Evolutionary conservation across 2,113 vertebrate genomes (phyloP).

Genomic region (Terrapene triunguis): DNA sequence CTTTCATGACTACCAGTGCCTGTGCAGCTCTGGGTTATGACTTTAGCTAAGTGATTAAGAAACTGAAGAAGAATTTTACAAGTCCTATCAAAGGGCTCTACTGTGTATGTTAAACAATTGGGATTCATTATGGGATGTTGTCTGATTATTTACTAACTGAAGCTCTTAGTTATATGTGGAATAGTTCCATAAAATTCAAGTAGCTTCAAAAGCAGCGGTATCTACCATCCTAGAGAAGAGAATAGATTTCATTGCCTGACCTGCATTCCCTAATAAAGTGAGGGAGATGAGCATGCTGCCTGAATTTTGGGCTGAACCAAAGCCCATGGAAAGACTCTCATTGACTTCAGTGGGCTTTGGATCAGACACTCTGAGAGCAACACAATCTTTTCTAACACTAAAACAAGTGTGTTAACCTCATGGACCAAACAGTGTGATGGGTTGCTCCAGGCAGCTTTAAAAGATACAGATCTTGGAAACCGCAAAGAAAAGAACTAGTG

Average conservation of each 20-base stretch:
- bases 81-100: background rate
- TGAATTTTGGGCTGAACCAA: conserved; percentile 13
- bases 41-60: background rate
- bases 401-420: background rate
- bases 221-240: background rate
- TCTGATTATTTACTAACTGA: conserved; percentile 5
- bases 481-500: background rate
- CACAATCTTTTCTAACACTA: background rate
- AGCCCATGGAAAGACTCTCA: background rate
- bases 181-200: background rate
- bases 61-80: background rate
- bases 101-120: background rate
- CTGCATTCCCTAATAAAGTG: background rate
- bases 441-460: background rate
- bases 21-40: background rate
- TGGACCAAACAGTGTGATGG: background rate
- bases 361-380: background rate
- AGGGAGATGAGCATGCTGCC: background rate
- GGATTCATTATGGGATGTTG: background rate
- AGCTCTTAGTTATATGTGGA: conserved; percentile 10
- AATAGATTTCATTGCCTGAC: background rate
- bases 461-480: background rate
- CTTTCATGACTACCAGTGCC: background rate
- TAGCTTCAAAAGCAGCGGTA: background rate
- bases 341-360: background rate